Evolutionary conservation across 2,797 vertebrate genomes (phyloP).

Genomic region (Pyrocephalus nanus): DNA sequence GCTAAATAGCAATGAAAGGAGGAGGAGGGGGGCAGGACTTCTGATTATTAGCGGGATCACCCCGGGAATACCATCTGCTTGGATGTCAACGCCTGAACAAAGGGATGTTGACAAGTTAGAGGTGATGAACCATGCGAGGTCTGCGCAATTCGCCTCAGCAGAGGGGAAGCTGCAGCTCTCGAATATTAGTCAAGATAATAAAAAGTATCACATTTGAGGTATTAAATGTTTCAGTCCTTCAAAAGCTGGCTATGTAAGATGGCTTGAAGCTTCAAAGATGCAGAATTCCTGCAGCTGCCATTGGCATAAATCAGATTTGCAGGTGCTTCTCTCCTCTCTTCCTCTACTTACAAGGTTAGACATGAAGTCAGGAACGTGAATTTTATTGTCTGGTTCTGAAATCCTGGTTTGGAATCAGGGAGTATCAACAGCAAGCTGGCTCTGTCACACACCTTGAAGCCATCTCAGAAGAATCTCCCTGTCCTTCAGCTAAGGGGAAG

Average conservation of each 20-base stretch:
- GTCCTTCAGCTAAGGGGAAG: neutral
- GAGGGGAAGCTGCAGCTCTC: neutral
- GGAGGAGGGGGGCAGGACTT: slow-evolving; percentile 24
- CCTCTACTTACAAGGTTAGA: neutral
- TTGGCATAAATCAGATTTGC: neutral
- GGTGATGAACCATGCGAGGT: neutral
- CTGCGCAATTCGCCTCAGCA: neutral
- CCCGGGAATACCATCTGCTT: slow-evolving; percentile 52
- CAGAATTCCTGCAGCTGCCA: neutral
- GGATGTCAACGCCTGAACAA: neutral
- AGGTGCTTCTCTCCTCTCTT: accelerated
- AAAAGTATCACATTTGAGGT: neutral
- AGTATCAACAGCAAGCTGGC: neutral
- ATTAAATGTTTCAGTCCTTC: neutral
- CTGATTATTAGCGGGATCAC: slow-evolving; percentile 9
- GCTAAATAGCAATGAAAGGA: slow-evolving; percentile 3
- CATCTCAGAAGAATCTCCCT: neutral
- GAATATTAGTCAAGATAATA: neutral
- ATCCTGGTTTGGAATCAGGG: neutral
- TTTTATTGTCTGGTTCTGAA: neutral
- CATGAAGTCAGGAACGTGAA: neutral
- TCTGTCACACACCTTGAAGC: neutral
- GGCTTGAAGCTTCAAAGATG: neutral
- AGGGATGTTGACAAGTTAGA: neutral
- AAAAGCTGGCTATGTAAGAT: neutral